phyloP scores from a whole-genome alignment of 2,888 invertebrate species.

The Geotrupes spiniger region DNA sequence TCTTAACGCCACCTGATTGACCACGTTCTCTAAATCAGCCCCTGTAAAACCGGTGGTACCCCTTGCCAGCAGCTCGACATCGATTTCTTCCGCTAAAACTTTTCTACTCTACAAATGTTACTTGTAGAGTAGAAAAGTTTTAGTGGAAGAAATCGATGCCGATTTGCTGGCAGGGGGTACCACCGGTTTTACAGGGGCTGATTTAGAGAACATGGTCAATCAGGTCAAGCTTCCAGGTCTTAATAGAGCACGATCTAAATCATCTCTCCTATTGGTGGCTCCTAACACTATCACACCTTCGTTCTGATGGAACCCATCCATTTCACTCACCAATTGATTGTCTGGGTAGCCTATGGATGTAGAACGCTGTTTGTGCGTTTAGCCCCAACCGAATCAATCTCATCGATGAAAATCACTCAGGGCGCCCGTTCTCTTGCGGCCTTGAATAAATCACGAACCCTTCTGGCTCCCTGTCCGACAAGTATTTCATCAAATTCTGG shows the following conservation, averaged over 20 bases:
- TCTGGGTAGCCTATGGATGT: constrained; percentile 99
- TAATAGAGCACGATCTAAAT: constrained; percentile 91
- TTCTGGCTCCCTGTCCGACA: constrained; percentile 94
- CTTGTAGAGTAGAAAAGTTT: too few species aligned
- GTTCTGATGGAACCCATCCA: constrained; percentile 96
- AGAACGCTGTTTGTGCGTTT: constrained; percentile 95
- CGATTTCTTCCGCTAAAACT: constrained; percentile 75
- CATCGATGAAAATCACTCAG: constrained; percentile 98
- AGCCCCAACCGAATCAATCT: constrained; percentile 98
- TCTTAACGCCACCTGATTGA: constrained; percentile 80
- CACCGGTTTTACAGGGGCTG: too few species aligned
- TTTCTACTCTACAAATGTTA: constrained; percentile 86
- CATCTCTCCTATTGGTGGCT: constrained; percentile 93
- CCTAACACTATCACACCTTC: constrained; percentile 97
- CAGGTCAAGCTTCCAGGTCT: constrained; percentile 97
- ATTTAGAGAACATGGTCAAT: constrained; percentile 68
- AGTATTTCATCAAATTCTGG: constrained; percentile 99
- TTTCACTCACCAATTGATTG: constrained; percentile 97
- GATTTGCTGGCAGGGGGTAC: too few species aligned
- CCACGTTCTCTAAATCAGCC: constrained; percentile 97
- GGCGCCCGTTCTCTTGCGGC: constrained; percentile 93
- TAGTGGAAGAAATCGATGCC: too few species aligned
- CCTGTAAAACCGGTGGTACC: constrained; percentile 98
- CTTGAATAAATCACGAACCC: constrained; percentile 90
- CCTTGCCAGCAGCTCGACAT: constrained; percentile 79